Conservation (phyloP, 2,797 vertebrate species). For the Anas flavirostris region DNA sequence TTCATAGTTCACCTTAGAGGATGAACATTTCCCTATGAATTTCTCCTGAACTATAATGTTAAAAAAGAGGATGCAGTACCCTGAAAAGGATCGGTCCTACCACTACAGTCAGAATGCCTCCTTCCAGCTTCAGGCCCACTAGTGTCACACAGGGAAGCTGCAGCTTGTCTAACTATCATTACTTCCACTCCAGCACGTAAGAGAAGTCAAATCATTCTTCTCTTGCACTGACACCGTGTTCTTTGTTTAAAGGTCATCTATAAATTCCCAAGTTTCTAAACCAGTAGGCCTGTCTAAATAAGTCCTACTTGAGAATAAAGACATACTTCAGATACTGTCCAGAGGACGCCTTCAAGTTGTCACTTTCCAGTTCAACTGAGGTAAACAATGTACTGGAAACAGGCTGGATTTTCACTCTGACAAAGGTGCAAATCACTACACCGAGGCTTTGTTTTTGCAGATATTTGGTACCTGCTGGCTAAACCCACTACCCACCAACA, state of each 20-base stretch:
- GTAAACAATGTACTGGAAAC: neutral
- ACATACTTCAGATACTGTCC: neutral
- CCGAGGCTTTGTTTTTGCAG: neutral
- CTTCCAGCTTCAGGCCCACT: neutral
- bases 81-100: neutral
- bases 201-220: neutral
- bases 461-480: neutral
- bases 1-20: neutral
- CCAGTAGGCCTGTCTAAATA: conserved; percentile 1
- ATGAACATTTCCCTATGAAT: neutral
- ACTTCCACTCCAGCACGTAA: neutral
- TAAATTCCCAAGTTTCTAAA: neutral
- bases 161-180: neutral
- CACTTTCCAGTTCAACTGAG: neutral
- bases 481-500: neutral
- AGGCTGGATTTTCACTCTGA: neutral
- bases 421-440: neutral
- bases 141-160: neutral
- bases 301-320: neutral
- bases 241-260: neutral
- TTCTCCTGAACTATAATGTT: neutral
- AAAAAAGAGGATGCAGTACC: neutral
- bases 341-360: neutral
- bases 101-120: neutral
- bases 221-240: neutral